Conservation (phyloP, 2,113 vertebrate species). For the Melanerpes aurifrons region DNA sequence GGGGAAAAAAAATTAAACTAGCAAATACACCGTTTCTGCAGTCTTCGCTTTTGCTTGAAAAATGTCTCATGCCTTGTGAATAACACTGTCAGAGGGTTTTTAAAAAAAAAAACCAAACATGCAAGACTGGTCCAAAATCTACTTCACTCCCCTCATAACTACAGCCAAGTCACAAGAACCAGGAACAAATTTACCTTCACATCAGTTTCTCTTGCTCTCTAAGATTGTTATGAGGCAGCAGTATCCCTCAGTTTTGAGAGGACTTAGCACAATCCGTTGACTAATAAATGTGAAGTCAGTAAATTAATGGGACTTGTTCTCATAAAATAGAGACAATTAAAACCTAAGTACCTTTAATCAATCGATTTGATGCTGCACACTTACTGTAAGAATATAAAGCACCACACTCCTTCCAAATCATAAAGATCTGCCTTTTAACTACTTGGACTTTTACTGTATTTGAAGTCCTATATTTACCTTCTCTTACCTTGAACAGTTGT, state of each 20-base stretch:
- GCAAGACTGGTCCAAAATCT: neutral
- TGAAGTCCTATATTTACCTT: neutral
- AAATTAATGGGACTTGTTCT: neutral
- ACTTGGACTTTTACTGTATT: neutral
- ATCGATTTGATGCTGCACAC: neutral
- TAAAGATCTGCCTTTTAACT: neutral
- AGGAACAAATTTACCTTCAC: neutral
- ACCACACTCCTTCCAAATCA: neutral
- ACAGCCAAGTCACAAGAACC: neutral
- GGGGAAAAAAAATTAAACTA: neutral
- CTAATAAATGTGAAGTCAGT: neutral
- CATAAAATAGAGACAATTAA: neutral
- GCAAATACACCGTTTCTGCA: neutral
- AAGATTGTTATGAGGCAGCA: neutral
- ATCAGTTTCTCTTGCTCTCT: neutral
- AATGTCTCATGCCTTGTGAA: neutral
- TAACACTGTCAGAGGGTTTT: neutral
- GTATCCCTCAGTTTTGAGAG: neutral
- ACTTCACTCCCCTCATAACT: fast-evolving
- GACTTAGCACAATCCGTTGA: neutral
- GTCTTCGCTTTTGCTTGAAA: neutral
- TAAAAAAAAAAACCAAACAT: neutral
- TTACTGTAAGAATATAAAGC: neutral
- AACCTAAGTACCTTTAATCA: neutral
- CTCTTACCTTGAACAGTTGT: neutral